Evolutionary conservation across 2,113 vertebrate species (phyloP).

Genomic region (Pristiophorus japonicus): DNA sequence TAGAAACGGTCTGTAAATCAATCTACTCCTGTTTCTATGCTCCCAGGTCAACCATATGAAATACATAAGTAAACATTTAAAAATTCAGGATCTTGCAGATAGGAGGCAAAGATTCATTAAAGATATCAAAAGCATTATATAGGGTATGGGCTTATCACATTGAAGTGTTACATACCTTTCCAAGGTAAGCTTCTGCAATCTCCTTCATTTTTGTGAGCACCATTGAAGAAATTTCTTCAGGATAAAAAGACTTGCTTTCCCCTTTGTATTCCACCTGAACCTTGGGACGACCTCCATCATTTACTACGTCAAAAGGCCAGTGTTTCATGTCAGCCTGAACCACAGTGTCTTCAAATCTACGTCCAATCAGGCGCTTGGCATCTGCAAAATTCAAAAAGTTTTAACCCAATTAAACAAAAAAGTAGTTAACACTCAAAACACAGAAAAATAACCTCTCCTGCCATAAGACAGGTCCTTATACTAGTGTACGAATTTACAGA

Average conservation of each 20-base stretch:
- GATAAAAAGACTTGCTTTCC: constrained; percentile 71
- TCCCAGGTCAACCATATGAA: background rate
- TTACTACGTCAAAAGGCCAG: constrained; percentile 83
- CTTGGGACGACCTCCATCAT: constrained; percentile 73
- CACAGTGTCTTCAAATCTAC: constrained; percentile 73
- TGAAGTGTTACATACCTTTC: constrained; percentile 57
- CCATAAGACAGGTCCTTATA: background rate
- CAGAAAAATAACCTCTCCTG: background rate
- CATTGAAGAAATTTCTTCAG: constrained; percentile 86
- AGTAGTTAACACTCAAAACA: background rate
- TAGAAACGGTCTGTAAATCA: no score
- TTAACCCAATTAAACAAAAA: background rate
- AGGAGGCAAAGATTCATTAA: background rate
- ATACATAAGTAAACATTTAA: background rate
- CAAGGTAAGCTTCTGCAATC: constrained; percentile 79
- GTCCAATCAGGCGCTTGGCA: constrained; percentile 82
- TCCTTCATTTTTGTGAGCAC: constrained; percentile 89
- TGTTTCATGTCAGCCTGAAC: constrained; percentile 86
- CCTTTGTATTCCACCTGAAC: constrained; percentile 81
- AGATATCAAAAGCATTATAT: background rate
- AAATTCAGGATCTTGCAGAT: background rate
- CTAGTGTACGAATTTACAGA: background rate
- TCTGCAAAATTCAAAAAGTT: constrained; percentile 50
- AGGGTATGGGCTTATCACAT: background rate
- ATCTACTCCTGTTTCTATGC: background rate